Percentiles rank a stretch among this genome's conserved stretches.
Evolutionary conservation across 2,113 vertebrate species (phyloP).

Genomic region (Aepyceros melampus): DNA sequence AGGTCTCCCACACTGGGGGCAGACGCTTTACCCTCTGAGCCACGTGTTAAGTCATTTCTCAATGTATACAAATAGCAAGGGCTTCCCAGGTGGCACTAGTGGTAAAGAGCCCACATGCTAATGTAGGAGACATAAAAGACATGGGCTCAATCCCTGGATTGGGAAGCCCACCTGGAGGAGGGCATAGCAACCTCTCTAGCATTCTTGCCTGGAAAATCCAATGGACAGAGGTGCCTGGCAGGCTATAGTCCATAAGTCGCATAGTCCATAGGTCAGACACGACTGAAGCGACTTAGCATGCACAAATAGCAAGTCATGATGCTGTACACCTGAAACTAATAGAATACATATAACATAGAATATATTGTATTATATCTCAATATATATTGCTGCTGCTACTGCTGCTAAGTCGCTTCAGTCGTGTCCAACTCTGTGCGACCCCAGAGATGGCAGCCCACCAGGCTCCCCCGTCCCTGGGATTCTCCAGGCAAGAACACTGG

Average conservation of each 20-base stretch:
- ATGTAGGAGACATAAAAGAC: not conserved
- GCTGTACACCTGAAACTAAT: not conserved
- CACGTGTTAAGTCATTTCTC: not conserved
- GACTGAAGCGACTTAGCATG: not conserved
- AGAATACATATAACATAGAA: not conserved
- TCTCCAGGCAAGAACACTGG: no score
- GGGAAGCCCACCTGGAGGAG: not conserved
- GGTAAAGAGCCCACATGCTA: not conserved
- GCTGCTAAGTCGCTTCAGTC: no score
- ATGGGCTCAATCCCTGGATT: not conserved
- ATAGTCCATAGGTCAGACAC: not conserved
- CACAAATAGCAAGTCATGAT: not conserved
- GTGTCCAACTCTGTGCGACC: no score
- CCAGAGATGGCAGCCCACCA: no score
- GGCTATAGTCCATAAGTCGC: not conserved
- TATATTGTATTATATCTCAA: no score
- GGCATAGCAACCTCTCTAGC: not conserved
- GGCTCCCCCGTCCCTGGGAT: no score
- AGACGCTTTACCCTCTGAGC: no score
- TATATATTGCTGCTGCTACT: no score
- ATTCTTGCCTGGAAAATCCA: not conserved
- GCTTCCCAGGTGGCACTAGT: not conserved
- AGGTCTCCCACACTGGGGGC: no score
- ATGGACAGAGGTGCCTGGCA: not conserved
- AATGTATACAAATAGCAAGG: not conserved